These are phyloP conservation scores for Hestina assimilis DNA, from an alignment of 1,140 invertebrate genomes.

Conservation along the genomic window DNA sequence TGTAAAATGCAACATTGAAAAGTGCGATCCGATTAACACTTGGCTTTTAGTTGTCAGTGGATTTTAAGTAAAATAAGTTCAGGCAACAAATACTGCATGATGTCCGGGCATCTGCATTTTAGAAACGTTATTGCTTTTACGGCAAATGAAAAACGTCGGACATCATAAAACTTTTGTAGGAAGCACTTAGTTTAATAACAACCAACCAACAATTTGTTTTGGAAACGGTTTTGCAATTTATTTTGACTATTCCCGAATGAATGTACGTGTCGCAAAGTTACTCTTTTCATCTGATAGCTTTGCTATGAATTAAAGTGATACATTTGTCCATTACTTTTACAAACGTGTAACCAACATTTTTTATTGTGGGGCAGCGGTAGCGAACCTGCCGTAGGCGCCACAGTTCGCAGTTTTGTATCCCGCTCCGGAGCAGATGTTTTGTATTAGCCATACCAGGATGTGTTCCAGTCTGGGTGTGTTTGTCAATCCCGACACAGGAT, in stretches of 20 bases:
- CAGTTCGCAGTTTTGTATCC: no score
- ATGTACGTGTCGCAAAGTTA: neutral
- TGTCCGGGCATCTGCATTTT: constrained; percentile 23
- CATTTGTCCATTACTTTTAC: no score
- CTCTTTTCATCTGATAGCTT: neutral
- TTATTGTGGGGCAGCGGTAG: no score
- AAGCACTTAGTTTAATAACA: constrained; percentile 25
- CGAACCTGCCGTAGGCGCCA: no score
- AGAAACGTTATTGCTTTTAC: constrained; percentile 27
- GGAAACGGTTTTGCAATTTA: neutral
- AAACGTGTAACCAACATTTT: no score
- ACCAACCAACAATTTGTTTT: neutral
- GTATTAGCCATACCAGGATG: no score
- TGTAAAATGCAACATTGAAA: constrained; percentile 16
- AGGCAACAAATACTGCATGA: constrained; percentile 19
- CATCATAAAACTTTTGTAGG: constrained; percentile 20
- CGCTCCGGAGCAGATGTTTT: no score
- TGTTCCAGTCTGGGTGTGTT: no score
- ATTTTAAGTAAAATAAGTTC: constrained; percentile 24
- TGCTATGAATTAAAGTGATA: no score
- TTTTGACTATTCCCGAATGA: neutral
- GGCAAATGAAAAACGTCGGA: constrained; percentile 25
- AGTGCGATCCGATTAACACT: constrained; percentile 22
- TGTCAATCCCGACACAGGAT: no score
- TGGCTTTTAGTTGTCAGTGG: constrained; percentile 24